These are phyloP conservation scores for Macroramphosus scolopax DNA, from an alignment of 2,797 vertebrate genomes.

Conservation along the genomic window DNA sequence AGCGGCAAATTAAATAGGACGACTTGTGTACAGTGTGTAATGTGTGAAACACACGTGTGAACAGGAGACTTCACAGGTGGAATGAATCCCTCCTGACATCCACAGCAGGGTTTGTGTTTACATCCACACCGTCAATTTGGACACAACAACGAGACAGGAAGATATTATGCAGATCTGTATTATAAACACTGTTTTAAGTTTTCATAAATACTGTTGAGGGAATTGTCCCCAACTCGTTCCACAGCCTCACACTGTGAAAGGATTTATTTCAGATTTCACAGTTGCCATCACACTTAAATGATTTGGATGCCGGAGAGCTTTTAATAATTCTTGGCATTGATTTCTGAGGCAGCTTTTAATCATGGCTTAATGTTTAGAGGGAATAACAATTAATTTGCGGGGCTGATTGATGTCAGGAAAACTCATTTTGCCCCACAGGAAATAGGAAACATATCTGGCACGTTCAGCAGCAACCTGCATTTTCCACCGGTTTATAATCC, in stretches of 20 bases:
- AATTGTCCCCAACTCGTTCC: too few species aligned
- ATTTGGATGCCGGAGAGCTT: slow-evolving; percentile 53
- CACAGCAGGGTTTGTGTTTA: too few species aligned
- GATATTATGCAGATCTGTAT: too few species aligned
- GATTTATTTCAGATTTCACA: slow-evolving; percentile 64
- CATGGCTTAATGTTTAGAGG: slow-evolving; percentile 65
- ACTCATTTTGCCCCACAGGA: slow-evolving; percentile 58
- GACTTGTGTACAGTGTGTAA: too few species aligned
- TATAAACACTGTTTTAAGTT: too few species aligned
- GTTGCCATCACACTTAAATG: slow-evolving; percentile 63
- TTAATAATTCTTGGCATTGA: slow-evolving; percentile 71
- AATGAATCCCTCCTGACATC: too few species aligned
- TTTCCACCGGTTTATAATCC: slow-evolving; percentile 69
- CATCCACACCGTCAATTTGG: too few species aligned
- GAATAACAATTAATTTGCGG: slow-evolving; percentile 72
- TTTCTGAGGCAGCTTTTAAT: slow-evolving; percentile 67
- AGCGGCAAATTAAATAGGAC: too few species aligned
- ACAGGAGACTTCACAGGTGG: too few species aligned
- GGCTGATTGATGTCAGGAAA: slow-evolving; percentile 69
- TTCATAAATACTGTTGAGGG: too few species aligned
- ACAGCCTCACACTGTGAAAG: slow-evolving; percentile 23
- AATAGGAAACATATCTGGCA: slow-evolving; percentile 55
- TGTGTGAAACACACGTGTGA: too few species aligned
- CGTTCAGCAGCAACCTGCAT: slow-evolving; percentile 58
- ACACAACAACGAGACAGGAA: too few species aligned